Percentiles rank a stretch among this genome's conserved stretches.
These are phyloP conservation scores for Mastomys coucha DNA, from an alignment of 2,113 vertebrate species.

Conservation along the genomic window DNA sequence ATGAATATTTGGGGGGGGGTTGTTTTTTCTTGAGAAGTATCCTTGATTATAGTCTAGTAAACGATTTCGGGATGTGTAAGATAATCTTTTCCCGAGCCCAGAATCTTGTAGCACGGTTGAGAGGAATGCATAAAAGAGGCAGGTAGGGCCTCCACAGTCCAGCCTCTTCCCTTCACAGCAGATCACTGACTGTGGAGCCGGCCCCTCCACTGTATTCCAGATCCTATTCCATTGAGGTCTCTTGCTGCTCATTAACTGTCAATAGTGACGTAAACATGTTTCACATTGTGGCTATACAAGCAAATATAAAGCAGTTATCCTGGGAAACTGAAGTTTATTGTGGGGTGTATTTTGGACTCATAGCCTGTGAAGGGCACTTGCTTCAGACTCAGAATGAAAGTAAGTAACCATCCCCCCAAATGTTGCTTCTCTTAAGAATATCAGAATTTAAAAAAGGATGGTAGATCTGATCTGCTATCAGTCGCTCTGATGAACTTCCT, in stretches of 20 bases:
- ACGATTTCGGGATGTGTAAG: not conserved
- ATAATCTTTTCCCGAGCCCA: not conserved
- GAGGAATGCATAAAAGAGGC: not conserved
- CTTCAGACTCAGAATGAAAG: not conserved
- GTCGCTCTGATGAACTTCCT: not conserved
- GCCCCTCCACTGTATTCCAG: not conserved
- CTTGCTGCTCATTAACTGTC: not conserved
- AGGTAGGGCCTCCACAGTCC: not conserved
- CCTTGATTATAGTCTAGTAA: not conserved
- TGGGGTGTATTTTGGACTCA: not conserved
- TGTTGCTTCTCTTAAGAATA: constrained; percentile 20
- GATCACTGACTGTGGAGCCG: fast-evolving
- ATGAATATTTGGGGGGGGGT: not conserved
- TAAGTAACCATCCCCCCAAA: not conserved
- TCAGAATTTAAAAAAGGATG: constrained; percentile 32
- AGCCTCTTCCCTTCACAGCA: not conserved
- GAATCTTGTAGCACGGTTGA: not conserved
- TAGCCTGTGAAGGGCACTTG: not conserved
- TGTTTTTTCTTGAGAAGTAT: not conserved
- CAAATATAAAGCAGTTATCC: not conserved
- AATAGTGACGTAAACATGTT: not conserved
- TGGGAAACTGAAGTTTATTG: not conserved
- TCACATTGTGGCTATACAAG: not conserved
- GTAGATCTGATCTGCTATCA: constrained; percentile 1
- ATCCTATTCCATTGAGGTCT: not conserved